Base-by-base conservation (phyloP, 2,113 vertebrate species). In the Amblyornis subalaris region DNA sequence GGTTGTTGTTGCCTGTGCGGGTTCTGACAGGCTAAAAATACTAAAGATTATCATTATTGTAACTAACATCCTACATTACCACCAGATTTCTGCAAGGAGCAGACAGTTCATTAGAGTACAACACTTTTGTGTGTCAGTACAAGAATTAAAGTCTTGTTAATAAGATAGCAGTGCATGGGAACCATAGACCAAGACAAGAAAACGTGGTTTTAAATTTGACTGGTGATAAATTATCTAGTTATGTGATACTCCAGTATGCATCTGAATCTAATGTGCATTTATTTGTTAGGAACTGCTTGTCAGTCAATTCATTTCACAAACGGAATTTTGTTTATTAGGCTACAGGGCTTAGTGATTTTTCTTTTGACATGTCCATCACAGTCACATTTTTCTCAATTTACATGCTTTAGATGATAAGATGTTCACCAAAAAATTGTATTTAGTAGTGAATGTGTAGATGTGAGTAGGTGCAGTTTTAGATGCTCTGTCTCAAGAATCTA, bases 21-120 rank as follows among this genome's bases (percentile, higher is more conserved):
- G 97, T 97, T 98, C 98, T 98, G 98, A 98, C 98, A 98, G 97
- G 94, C 98, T 98, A 97, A 98, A 98, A 98, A 98, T 98, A 98
- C 98, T 97, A 96, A 98, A 98, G 98, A 98, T 98, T 98, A 98
- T 98, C 96, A 97, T 98, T 97, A 98, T 97, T 98, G 97, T 97
- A 98, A 97, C 97, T 96, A 98, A 97, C 97, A 94, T 97, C 90
- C 79, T 95, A 81, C 76, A 54, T 96, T 97, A 96, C 93, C 95
- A 97, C 94, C 71, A 93, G 96, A 94, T 95, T 95, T 97, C 95
- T 94, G 77, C 95, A 90, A 95, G 53, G 74, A 97, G 93, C 90
- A 98, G 96, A 97, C 96, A 97, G 97, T 97, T 98, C 98, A 97
- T 98, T 98, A 98, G 93, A 97, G 95, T 95, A 85, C 75, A 85